Conservation (phyloP, 2,888 invertebrate genomes). For the Galerucella nymphaeae region DNA sequence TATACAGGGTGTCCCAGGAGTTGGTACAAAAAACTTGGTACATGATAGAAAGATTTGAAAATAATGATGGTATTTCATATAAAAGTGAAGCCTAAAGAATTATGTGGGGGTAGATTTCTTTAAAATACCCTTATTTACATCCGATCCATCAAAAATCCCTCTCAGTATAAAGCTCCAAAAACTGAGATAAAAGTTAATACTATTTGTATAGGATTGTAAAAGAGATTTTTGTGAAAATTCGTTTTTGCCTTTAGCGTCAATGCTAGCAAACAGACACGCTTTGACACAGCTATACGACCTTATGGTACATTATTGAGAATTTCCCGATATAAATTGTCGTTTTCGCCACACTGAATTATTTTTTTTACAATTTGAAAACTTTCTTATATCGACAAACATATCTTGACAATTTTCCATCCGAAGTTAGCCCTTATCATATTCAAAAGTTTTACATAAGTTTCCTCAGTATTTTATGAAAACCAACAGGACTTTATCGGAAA, state of each 20-base stretch:
- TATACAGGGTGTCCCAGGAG: no score
- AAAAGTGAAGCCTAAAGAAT: no score
- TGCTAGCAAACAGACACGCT: conserved; percentile 1
- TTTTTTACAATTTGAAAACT: not conserved
- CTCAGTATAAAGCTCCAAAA: not conserved
- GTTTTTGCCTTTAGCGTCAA: not conserved
- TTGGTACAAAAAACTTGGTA: no score
- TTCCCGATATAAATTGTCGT: not conserved
- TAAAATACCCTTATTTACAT: no score
- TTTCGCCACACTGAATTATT: not conserved
- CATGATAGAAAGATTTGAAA: no score
- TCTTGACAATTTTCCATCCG: conserved; percentile 1
- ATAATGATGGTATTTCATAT: no score
- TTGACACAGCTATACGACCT: no score
- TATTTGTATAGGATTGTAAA: conserved; percentile 7
- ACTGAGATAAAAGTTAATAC: not conserved
- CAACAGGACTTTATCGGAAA: no score
- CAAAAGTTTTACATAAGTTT: conserved; percentile 23
- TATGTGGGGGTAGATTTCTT: no score
- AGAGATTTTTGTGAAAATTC: conserved; percentile 9
- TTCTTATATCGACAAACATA: not conserved
- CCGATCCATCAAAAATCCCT: not conserved
- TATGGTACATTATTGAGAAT: not conserved
- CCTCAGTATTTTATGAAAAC: conserved; percentile 26
- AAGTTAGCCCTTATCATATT: conserved; percentile 27